Conservation (phyloP, 1,140 invertebrate species). For the Diachasmimorpha longicaudata region DNA sequence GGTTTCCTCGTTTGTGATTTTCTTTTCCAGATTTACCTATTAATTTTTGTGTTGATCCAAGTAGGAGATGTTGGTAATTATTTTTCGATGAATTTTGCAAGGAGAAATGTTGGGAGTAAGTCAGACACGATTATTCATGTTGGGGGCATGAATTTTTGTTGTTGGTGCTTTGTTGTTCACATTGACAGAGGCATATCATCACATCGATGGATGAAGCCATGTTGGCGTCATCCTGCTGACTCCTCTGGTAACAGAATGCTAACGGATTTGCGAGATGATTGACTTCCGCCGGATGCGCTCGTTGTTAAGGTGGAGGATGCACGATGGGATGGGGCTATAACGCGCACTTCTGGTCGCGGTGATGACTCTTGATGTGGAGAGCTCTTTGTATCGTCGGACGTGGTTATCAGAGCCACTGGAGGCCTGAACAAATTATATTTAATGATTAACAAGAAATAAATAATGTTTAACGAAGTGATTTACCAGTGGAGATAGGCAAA, state of each 20-base stretch:
- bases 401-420: conserved; percentile 17
- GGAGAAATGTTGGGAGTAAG: background rate
- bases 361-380: conserved; percentile 45
- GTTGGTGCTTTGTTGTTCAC: conserved; percentile 26
- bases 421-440: conserved; percentile 32
- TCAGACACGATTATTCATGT: background rate
- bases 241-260: conserved; percentile 58
- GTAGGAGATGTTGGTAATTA: too few species aligned
- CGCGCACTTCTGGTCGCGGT: conserved; percentile 51
- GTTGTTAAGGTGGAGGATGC: conserved; percentile 34
- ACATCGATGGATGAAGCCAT: conserved; percentile 53
- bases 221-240: conserved; percentile 51
- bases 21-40: too few species aligned
- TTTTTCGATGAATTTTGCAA: too few species aligned
- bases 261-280: conserved; percentile 52
- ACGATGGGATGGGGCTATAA: conserved; percentile 52
- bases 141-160: conserved; percentile 17
- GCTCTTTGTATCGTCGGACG: conserved; percentile 39
- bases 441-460: too few species aligned
- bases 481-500: too few species aligned
- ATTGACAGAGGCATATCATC: conserved; percentile 44
- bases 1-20: too few species aligned
- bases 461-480: too few species aligned
- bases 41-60: too few species aligned
- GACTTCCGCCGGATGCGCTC: conserved; percentile 25